Conservation (phyloP, 2,113 vertebrate genomes). For the Steatornis caripensis region DNA sequence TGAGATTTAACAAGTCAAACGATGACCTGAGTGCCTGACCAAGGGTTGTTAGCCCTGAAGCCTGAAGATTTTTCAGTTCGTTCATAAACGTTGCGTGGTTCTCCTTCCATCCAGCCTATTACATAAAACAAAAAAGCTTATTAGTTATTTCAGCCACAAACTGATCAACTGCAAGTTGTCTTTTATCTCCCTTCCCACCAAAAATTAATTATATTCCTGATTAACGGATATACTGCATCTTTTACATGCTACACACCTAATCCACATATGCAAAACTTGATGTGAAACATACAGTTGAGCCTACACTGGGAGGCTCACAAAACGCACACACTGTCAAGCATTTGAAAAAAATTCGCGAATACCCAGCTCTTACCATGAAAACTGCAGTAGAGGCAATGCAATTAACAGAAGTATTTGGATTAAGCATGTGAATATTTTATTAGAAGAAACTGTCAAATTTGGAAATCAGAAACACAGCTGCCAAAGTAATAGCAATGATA, state of each 20-base stretch:
- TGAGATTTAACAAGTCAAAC: conserved; percentile 97
- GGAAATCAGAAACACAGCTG: not conserved
- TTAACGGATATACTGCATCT: not conserved
- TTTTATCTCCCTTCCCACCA: not conserved
- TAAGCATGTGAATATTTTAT: not conserved
- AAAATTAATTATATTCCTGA: not conserved
- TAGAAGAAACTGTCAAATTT: not conserved
- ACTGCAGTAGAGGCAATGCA: not conserved
- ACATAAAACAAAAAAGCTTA: not conserved
- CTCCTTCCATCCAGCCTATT: conserved; percentile 96
- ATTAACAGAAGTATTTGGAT: not conserved
- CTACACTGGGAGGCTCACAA: not conserved
- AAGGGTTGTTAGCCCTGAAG: conserved; percentile 91
- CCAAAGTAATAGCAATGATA: not conserved
- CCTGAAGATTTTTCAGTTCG: conserved; percentile 97
- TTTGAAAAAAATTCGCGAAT: not conserved
- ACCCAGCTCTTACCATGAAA: not conserved
- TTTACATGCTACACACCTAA: not conserved
- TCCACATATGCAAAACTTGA: not conserved
- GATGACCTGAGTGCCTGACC: conserved; percentile 93
- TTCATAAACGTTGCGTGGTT: conserved; percentile 98
- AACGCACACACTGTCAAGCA: not conserved
- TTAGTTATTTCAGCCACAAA: not conserved
- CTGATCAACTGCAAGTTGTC: not conserved
- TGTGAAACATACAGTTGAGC: not conserved